phyloP scores from a whole-genome alignment of 2,797 vertebrate species.

The Acanthornis magna region DNA sequence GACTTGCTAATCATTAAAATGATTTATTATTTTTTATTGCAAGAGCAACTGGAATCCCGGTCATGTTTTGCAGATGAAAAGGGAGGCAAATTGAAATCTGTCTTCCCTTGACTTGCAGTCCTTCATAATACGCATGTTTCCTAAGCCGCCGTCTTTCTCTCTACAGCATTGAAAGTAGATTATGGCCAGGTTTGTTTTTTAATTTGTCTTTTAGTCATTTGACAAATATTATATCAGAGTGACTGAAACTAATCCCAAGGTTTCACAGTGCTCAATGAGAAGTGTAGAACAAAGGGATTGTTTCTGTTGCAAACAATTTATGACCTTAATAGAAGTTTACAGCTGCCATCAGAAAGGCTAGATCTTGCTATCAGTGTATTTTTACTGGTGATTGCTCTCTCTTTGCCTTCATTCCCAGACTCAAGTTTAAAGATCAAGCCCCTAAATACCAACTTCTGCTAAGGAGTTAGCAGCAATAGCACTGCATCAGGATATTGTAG shows the following conservation, averaged over 20 bases:
- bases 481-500: background rate
- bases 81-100: slow-evolving; percentile 1
- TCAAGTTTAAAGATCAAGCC: background rate
- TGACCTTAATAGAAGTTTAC: slow-evolving; percentile 55
- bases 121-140: background rate
- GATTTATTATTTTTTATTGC: slow-evolving; percentile 52
- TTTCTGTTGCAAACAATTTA: slow-evolving; percentile 34
- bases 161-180: background rate
- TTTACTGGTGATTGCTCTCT: background rate
- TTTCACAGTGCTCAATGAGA: background rate
- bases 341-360: slow-evolving; percentile 24
- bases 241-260: slow-evolving; percentile 22
- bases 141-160: background rate
- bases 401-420: background rate
- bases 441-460: background rate
- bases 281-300: background rate
- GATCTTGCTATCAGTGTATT: background rate
- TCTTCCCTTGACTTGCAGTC: background rate
- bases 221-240: background rate
- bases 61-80: slow-evolving; percentile 23
- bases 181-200: background rate
- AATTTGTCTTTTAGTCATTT: slow-evolving; percentile 24
- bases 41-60: background rate
- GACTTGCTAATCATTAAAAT: slow-evolving; percentile 59
- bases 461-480: background rate